These are phyloP conservation scores for Pseudococcus jackbeardsleyi DNA, from an alignment of 2,888 invertebrate genomes.

Conservation along the genomic window DNA sequence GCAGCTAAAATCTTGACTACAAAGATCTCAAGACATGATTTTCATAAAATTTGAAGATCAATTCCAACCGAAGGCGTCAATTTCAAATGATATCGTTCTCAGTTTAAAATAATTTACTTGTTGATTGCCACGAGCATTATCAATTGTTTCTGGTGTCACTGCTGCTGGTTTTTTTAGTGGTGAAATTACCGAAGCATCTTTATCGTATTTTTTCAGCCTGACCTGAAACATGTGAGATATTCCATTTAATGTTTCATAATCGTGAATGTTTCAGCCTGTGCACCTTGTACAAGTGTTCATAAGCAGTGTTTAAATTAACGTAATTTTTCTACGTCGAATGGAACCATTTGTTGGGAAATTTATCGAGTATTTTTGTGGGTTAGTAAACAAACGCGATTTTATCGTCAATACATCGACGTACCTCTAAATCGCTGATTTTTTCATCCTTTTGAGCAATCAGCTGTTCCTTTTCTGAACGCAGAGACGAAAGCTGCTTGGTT, in stretches of 20 bases:
- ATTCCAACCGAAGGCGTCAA: too few species aligned
- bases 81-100: too few species aligned
- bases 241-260: not conserved
- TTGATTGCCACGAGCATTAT: not conserved
- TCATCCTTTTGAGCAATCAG: slow-evolving; percentile 1
- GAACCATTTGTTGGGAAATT: slow-evolving; percentile 5
- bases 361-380: not conserved
- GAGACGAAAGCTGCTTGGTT: not conserved
- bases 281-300: not conserved
- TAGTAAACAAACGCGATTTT: not conserved
- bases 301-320: not conserved
- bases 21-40: too few species aligned
- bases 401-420: not conserved
- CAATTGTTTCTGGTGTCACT: not conserved
- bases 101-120: slow-evolving; percentile 2
- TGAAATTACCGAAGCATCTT: not conserved
- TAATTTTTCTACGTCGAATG: not conserved
- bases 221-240: not conserved
- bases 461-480: slow-evolving; percentile 23
- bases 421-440: slow-evolving; percentile 37
- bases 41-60: too few species aligned
- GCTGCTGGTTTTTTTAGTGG: not conserved
- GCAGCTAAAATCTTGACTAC: too few species aligned
- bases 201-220: not conserved
- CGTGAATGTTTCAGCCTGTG: not conserved